phyloP scores from a whole-genome alignment of 1,140 invertebrate species.

The Drosophila kurseongensis region DNA sequence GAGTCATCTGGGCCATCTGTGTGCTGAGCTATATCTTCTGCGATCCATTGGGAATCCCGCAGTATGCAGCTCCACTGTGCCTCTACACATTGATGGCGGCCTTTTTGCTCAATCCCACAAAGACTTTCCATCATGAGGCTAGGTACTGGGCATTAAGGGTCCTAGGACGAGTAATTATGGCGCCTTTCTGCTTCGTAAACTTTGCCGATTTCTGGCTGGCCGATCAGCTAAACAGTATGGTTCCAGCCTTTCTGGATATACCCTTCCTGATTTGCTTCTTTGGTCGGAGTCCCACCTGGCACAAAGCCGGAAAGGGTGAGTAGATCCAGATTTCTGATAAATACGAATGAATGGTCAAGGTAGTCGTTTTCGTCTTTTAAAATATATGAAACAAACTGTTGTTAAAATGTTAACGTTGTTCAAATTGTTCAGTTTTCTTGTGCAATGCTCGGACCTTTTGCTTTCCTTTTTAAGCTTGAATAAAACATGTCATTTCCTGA shows the following conservation, averaged over 20 bases:
- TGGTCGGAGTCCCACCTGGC: constrained; percentile 89
- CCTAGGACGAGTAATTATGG: constrained; percentile 90
- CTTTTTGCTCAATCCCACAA: constrained; percentile 93
- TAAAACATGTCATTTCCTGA: no score
- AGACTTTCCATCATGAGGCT: constrained; percentile 91
- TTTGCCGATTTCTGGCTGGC: constrained; percentile 99
- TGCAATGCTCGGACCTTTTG: no score
- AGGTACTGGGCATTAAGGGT: constrained; percentile 87
- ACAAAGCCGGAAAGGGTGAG: constrained; percentile 86
- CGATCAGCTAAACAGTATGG: constrained; percentile 98
- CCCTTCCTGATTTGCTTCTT: constrained; percentile 96
- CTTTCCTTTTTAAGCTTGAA: no score
- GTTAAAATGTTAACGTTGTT: no score
- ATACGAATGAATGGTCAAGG: no score
- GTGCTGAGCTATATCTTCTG: constrained; percentile 89
- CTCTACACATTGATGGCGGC: constrained; percentile 89
- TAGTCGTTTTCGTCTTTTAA: no score
- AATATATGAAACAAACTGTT: no score
- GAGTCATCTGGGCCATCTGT: constrained; percentile 93
- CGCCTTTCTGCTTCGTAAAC: constrained; percentile 97
- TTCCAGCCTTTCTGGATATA: constrained; percentile 95
- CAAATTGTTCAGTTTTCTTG: no score
- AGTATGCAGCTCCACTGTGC: constrained; percentile 91
- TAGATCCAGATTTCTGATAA: not conserved
- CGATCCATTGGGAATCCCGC: constrained; percentile 89